A percentile compares a stretch with the other conserved stretches of the same genome.
These are phyloP conservation scores for Drosophila suzukii DNA, from an alignment of 1,140 invertebrate genomes.

Conservation along the genomic window DNA sequence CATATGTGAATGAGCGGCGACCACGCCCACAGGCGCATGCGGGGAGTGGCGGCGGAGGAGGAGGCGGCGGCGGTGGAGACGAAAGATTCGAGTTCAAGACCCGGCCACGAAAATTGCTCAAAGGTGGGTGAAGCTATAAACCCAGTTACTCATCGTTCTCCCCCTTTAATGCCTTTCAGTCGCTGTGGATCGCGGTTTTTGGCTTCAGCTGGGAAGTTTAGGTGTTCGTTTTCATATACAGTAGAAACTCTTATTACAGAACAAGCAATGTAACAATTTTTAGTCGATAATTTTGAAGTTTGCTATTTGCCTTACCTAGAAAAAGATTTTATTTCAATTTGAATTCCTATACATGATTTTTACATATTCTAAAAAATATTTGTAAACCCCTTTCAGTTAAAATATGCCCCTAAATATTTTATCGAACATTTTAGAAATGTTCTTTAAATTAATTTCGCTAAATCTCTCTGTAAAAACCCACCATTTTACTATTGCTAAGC, in stretches of 20 bases:
- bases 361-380: no score
- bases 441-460: no score
- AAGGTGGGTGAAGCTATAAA: constrained; percentile 57
- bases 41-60: constrained; percentile 12
- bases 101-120: constrained; percentile 78
- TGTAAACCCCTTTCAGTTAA: no score
- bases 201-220: constrained; percentile 6
- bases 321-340: no score
- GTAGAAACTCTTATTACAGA: neutral
- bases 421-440: no score
- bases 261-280: no score
- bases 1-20: constrained; percentile 87
- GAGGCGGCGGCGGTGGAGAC: constrained; percentile 41
- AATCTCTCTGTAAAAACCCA: no score
- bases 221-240: neutral
- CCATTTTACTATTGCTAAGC: no score
- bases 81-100: constrained; percentile 82
- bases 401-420: no score
- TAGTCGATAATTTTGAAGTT: no score
- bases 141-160: constrained; percentile 12
- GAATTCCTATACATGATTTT: no score
- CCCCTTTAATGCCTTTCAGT: constrained; percentile 34
- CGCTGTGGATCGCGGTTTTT: constrained; percentile 59
- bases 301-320: no score
- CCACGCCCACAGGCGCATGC: constrained; percentile 77